phyloP scores from a whole-genome alignment of 2,888 invertebrate species.

The Eupsilia transversa region DNA sequence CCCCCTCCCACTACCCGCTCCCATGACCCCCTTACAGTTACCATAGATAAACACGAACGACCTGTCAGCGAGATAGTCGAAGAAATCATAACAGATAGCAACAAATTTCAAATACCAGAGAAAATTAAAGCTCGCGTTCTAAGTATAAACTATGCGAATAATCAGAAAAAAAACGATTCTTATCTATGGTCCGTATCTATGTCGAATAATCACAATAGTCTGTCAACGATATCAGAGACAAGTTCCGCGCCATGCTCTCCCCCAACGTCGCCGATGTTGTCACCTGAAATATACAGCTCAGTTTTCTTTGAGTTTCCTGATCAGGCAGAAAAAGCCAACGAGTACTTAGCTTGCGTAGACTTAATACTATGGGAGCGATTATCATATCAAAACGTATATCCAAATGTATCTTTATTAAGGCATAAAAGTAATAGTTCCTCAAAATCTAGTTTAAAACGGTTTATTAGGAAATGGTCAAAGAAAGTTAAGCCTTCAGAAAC shows the following conservation, averaged over 20 bases:
- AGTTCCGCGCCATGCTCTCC: slow-evolving; percentile 75
- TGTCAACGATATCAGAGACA: slow-evolving; percentile 84
- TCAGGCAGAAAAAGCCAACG: slow-evolving; percentile 73
- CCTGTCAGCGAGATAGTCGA: slow-evolving; percentile 80
- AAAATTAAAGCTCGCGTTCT: slow-evolving; percentile 76
- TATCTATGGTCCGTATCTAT: slow-evolving; percentile 79
- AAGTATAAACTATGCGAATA: slow-evolving; percentile 71
- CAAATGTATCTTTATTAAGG: slow-evolving; percentile 80
- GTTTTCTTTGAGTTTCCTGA: slow-evolving; percentile 85
- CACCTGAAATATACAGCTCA: slow-evolving; percentile 84
- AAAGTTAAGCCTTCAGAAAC: slow-evolving; percentile 74
- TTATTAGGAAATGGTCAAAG: slow-evolving; percentile 78
- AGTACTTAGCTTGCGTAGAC: slow-evolving; percentile 81
- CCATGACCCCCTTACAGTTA: slow-evolving; percentile 59
- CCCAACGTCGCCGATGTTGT: slow-evolving; percentile 71
- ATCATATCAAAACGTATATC: slow-evolving; percentile 79
- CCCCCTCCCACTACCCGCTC: slow-evolving; percentile 72
- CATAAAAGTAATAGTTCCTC: slow-evolving; percentile 77
- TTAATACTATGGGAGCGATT: slow-evolving; percentile 87
- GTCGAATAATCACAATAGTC: slow-evolving; percentile 69
- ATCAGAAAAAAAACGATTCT: slow-evolving; percentile 80
- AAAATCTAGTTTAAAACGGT: slow-evolving; percentile 78
- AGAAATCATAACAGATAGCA: slow-evolving; percentile 78
- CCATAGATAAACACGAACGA: slow-evolving; percentile 65
- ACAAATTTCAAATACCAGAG: slow-evolving; percentile 79